phyloP scores from a whole-genome alignment of 2,113 vertebrate species.

The Solea solea region DNA sequence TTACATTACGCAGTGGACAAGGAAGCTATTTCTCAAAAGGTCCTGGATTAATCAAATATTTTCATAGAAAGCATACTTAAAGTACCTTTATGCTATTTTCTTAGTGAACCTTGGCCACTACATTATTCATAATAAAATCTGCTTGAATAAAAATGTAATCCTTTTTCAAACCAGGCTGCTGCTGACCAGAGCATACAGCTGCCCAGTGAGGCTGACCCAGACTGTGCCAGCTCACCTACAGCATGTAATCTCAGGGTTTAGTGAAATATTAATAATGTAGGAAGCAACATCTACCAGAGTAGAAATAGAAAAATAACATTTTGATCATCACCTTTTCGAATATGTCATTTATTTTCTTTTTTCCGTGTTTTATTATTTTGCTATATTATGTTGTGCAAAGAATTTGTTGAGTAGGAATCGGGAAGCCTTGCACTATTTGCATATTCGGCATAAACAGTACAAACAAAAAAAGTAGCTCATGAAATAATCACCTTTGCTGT shows the following conservation, averaged over 20 bases:
- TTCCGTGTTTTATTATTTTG: too few relatives aligned
- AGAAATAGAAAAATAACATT: not conserved
- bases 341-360: too few relatives aligned
- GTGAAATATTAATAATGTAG: conserved; percentile 15
- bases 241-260: not conserved
- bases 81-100: conserved; percentile 29
- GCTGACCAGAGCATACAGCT: conserved; percentile 24
- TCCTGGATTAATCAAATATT: conserved; percentile 68
- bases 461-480: not conserved
- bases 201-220: conserved; percentile 22
- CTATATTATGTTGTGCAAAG: too few relatives aligned
- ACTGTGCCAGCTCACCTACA: conserved; percentile 2
- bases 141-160: conserved; percentile 36
- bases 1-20: conserved; percentile 30
- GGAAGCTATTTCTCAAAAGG: conserved; percentile 54
- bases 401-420: too few relatives aligned
- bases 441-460: too few relatives aligned
- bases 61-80: conserved; percentile 39
- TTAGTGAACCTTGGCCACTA: conserved; percentile 36
- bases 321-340: not conserved
- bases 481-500: not conserved
- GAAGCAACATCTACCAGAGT: conserved; percentile 30
- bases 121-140: conserved; percentile 48
- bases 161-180: conserved; percentile 8
- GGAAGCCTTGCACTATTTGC: too few relatives aligned